These are phyloP conservation scores for Siniperca scherzeri DNA, from an alignment of 2,797 vertebrate genomes.

Conservation along the genomic window DNA sequence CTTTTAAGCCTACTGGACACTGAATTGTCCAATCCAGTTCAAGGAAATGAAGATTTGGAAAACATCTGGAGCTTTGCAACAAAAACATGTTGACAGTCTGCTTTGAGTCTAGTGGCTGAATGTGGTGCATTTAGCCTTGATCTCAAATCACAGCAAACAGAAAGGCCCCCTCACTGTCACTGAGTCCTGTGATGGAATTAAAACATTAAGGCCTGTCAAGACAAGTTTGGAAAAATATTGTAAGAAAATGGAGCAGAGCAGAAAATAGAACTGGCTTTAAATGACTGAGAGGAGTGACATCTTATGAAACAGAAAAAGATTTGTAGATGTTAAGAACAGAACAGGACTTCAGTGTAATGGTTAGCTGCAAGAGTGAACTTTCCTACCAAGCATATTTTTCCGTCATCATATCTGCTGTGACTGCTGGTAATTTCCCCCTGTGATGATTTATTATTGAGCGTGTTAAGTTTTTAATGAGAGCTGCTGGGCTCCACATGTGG, in stretches of 20 bases:
- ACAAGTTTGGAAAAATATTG: slow-evolving; percentile 35
- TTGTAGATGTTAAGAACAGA: slow-evolving; percentile 27
- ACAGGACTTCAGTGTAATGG: slow-evolving; percentile 28
- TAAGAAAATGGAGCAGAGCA: slow-evolving; percentile 11
- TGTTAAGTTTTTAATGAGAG: slow-evolving; percentile 52
- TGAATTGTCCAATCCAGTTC: slow-evolving; percentile 4
- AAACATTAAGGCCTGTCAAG: slow-evolving; percentile 41
- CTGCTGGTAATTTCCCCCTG: slow-evolving; percentile 59
- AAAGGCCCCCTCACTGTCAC: slow-evolving; percentile 44
- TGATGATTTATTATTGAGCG: slow-evolving; percentile 58
- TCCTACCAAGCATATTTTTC: slow-evolving; percentile 53
- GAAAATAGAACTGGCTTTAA: slow-evolving; percentile 26
- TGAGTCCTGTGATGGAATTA: slow-evolving; percentile 18
- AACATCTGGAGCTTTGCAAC: slow-evolving; percentile 69
- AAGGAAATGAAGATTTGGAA: slow-evolving; percentile 35
- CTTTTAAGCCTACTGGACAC: slow-evolving; percentile 26
- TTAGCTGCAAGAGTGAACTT: slow-evolving; percentile 44
- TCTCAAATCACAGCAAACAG: slow-evolving; percentile 50
- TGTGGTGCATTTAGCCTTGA: slow-evolving; percentile 50
- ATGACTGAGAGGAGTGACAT: slow-evolving; percentile 33
- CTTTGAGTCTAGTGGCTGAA: slow-evolving; percentile 43
- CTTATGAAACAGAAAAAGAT: slow-evolving; percentile 48
- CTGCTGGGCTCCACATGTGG: slow-evolving; percentile 56
- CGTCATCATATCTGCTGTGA: slow-evolving; percentile 36
- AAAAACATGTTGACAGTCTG: slow-evolving; percentile 71